phyloP scores from a whole-genome alignment of 2,888 invertebrate species.

The Agrotis puta region DNA sequence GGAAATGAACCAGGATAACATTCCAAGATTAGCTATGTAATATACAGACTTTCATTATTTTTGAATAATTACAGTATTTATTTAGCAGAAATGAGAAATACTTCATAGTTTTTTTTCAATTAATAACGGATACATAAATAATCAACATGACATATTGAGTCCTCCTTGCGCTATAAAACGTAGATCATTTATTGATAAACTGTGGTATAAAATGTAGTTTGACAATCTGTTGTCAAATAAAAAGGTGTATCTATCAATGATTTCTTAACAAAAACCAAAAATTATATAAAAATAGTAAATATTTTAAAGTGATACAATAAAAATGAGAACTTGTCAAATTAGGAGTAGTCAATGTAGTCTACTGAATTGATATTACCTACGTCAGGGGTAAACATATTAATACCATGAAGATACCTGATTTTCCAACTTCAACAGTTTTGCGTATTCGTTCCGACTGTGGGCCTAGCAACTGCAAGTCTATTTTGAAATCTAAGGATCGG shows the following conservation, averaged over 20 bases:
- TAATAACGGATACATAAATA: neutral
- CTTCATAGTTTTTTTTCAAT: neutral
- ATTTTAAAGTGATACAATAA: constrained; percentile 5
- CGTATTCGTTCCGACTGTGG: constrained; percentile 64
- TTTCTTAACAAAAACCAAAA: constrained; percentile 7
- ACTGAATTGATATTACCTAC: constrained; percentile 17
- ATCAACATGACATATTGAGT: neutral
- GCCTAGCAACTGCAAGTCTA: neutral
- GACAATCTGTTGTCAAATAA: constrained; percentile 9
- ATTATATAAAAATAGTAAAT: constrained; percentile 11
- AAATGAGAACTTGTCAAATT: constrained; percentile 17
- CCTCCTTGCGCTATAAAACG: neutral
- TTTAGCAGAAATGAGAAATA: neutral
- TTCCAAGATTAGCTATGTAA: constrained; percentile 10
- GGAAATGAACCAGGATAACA: constrained; percentile 37
- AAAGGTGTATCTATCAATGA: constrained; percentile 5
- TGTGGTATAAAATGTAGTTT: constrained; percentile 10
- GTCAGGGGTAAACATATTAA: constrained; percentile 45
- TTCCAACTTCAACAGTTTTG: constrained; percentile 68
- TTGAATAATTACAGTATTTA: neutral
- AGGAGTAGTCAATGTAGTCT: neutral
- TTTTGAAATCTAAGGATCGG: constrained; percentile 58
- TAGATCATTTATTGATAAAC: neutral
- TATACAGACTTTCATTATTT: constrained; percentile 29
- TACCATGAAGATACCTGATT: constrained; percentile 62